A percentile compares a stretch with the other conserved stretches of the same genome.
Conservation (phyloP, 2,113 vertebrate genomes). For the Columbina picui region DNA sequence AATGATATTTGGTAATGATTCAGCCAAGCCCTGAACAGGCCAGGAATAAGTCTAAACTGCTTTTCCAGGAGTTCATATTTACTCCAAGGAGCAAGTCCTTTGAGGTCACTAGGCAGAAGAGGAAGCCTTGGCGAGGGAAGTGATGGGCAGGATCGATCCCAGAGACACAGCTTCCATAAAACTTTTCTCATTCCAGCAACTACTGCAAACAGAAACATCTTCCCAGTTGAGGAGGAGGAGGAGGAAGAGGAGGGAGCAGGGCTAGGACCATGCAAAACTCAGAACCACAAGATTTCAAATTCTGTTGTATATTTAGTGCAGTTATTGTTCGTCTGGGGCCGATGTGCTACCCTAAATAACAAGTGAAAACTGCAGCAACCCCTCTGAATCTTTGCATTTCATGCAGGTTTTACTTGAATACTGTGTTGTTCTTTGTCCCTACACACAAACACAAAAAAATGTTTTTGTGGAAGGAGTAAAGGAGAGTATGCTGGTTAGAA, state of each 20-base stretch:
- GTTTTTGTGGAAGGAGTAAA: neutral
- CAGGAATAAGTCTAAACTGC: neutral
- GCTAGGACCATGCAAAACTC: neutral
- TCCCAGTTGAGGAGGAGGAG: neutral
- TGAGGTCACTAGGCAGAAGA: neutral
- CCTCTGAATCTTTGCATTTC: neutral
- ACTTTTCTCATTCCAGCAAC: neutral
- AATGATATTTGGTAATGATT: neutral
- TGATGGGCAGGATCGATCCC: neutral
- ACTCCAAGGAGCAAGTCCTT: neutral
- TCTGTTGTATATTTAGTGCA: neutral
- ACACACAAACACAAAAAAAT: neutral
- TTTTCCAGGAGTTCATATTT: neutral
- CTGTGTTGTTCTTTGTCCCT: neutral
- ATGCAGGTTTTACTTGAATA: neutral
- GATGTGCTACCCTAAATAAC: neutral
- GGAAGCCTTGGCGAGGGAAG: neutral
- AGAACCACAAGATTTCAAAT: constrained; percentile 3
- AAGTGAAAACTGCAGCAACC: neutral
- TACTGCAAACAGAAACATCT: neutral
- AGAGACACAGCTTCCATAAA: neutral
- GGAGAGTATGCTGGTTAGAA: neutral
- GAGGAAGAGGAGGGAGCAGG: neutral
- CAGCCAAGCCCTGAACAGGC: neutral
- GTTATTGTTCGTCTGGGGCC: neutral